Conservation (phyloP, 2,888 invertebrate genomes). For the Mythimna lalbum region DNA sequence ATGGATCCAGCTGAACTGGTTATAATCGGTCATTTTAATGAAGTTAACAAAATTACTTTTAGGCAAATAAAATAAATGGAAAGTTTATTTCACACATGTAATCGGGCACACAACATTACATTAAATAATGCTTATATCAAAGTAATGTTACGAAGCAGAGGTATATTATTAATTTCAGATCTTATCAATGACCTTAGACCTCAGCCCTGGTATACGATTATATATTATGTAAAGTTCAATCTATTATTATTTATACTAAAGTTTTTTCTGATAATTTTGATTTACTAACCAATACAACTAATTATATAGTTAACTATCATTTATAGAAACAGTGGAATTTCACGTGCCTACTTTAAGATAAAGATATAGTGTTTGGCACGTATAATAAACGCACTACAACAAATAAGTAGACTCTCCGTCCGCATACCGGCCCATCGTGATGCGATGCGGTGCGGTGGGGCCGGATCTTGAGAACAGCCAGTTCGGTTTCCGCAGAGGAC, state of each 20-base stretch:
- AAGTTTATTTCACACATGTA: not conserved
- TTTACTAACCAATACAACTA: not conserved
- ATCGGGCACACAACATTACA: constrained; percentile 11
- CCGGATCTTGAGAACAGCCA: too few species aligned
- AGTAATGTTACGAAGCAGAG: not conserved
- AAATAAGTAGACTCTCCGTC: too few species aligned
- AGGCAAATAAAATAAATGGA: not conserved
- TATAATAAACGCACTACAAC: not conserved
- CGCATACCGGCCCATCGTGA: too few species aligned
- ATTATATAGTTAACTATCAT: not conserved
- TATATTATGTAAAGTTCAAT: not conserved
- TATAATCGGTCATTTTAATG: not conserved
- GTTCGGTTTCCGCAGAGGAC: too few species aligned
- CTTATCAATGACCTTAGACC: constrained; percentile 34
- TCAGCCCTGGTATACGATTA: not conserved
- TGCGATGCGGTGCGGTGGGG: too few species aligned
- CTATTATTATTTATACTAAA: not conserved
- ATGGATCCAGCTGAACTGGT: not conserved
- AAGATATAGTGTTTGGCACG: too few species aligned
- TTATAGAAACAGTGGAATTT: not conserved
- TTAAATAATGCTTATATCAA: not conserved
- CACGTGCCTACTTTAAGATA: not conserved
- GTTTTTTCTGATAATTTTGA: not conserved
- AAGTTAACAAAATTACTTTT: not conserved
- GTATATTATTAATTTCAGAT: not conserved